Evolutionary conservation across 2,888 invertebrate species (phyloP), one percentile per base, ranked within the genome.

Genomic region (Scaeva pyrastri): DNA sequence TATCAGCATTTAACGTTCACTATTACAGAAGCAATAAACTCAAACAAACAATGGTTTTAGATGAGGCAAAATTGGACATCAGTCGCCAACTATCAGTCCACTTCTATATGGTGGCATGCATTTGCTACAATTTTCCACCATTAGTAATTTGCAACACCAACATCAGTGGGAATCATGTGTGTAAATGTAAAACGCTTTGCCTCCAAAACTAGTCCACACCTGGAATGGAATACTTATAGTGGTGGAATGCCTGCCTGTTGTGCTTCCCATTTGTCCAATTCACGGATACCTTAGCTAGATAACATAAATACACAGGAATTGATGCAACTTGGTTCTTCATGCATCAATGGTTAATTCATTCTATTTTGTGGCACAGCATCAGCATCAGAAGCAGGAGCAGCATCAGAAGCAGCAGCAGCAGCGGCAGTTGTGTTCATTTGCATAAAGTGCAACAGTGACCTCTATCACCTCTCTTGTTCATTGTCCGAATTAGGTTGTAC

Each of bases 391-490:
- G 39, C 60, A 60, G 16, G 14, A 60, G 21, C 48, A 19, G 45
- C 71, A 58, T 56, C 66, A 36, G 39, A n/a, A n/a, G n/a, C n/a
- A n/a, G 8, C 60, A 60, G 16, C 19, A 60, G 21, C 48, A 19
- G 45, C 71, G 50, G 64, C 66, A 36, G 39, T 64, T n/a, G 31
- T 19, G 43, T 64, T 75, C 70, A 75, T 84, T 75, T 75, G 81
- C 81, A 81, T 81, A 76, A 81, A 84, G 84, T 84, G 74, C 84
- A 71, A 75, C 74, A 80, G 45, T 80, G 80, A 84, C 71, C 84
- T 64, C 77, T 52, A 79, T 79, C 83, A 84, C 75, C 74, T 68
- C 60, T 10, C 19, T 39, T 52, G 56, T 43, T 55, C 52, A 52
- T 55, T 74, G 74, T 39, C 39, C 50, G 14, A 52, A 68, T 52